These are phyloP conservation scores for Planococcus citri DNA, from an alignment of 1,140 invertebrate genomes.

Conservation along the genomic window DNA sequence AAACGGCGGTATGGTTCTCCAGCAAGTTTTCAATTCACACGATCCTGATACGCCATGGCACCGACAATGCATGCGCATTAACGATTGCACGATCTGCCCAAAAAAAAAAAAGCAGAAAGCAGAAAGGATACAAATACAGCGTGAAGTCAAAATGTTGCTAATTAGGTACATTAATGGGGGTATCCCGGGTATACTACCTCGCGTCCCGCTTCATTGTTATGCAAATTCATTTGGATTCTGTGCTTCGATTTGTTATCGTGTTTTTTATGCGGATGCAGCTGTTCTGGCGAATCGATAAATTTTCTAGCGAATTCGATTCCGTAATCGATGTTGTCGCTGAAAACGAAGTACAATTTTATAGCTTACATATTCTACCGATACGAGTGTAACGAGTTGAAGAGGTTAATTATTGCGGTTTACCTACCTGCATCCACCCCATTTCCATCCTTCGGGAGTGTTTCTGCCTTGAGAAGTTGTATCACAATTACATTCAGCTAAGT, in stretches of 20 bases:
- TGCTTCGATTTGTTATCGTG: constrained; percentile 46
- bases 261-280: constrained; percentile 43
- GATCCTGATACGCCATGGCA: constrained; percentile 92
- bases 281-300: constrained; percentile 69
- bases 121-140: constrained; percentile 50
- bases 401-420: constrained; percentile 2
- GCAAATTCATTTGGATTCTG: constrained; percentile 83
- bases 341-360: constrained; percentile 3
- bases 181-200: too few relatives aligned
- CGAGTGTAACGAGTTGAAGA: neutral
- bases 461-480: constrained; percentile 41
- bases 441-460: constrained; percentile 45
- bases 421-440: constrained; percentile 51
- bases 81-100: constrained; percentile 40
- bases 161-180: neutral
- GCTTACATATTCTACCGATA: too few relatives aligned
- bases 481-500: constrained; percentile 52
- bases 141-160: too few relatives aligned
- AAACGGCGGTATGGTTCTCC: constrained; percentile 78
- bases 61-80: constrained; percentile 58
- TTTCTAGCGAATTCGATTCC: constrained; percentile 62
- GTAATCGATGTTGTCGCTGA: constrained; percentile 60
- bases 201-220: constrained; percentile 88
- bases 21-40: constrained; percentile 87
- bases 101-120: constrained; percentile 33